A percentile compares a stretch with the other conserved stretches of the same genome.
Evolutionary conservation across 2,888 invertebrate genomes (phyloP).

Genomic region (Tineola bisselliella): DNA sequence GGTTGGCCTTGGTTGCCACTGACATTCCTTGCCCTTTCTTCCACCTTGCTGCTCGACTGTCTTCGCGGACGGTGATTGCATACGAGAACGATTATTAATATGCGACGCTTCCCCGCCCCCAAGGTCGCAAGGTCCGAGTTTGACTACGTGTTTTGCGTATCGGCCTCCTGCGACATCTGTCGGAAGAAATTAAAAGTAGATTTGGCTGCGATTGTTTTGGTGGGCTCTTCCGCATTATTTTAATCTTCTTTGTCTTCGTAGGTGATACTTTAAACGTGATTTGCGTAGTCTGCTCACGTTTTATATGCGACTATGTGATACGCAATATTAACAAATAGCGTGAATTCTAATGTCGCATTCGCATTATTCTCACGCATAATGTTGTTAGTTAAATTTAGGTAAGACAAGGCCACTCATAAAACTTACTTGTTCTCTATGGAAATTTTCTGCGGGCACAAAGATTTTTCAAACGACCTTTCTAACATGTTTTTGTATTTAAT

Average conservation of each 20-base stretch:
- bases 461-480: conserved; percentile 10
- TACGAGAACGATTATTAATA: conserved; percentile 59
- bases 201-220: background rate
- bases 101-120: conserved; percentile 44
- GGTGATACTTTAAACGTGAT: background rate
- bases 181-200: conserved; percentile 29
- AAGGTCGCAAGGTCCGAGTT: conserved; percentile 32
- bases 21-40: conserved; percentile 64
- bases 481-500: background rate
- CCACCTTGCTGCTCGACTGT: conserved; percentile 56
- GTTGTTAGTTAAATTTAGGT: background rate
- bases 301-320: conserved; percentile 2
- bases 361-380: conserved; percentile 9
- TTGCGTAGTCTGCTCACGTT: background rate
- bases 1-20: conserved; percentile 45
- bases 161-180: conserved; percentile 37
- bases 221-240: background rate
- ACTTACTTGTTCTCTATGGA: conserved; percentile 6
- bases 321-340: conserved; percentile 8
- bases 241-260: background rate
- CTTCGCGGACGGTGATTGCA: conserved; percentile 57
- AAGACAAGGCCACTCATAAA: conserved; percentile 5
- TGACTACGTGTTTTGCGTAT: conserved; percentile 37
- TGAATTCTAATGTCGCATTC: conserved; percentile 11
- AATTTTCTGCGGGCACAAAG: background rate